Evolutionary conservation across 2,888 invertebrate genomes (phyloP).

Genomic region (Cryptocephalus moraei): DNA sequence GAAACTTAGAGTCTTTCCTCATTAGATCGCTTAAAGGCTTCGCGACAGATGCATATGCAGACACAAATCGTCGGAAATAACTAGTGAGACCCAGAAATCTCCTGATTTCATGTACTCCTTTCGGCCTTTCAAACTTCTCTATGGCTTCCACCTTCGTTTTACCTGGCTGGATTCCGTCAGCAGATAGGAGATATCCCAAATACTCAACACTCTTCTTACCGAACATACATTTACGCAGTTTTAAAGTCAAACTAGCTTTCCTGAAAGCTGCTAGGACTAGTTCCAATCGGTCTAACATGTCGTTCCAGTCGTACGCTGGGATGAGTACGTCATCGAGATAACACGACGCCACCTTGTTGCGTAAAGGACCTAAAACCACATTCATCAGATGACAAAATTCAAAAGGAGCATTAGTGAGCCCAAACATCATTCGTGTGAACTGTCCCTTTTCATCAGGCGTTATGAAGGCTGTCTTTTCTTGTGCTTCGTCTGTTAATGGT

Average conservation of each 20-base stretch:
- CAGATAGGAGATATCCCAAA: constrained; percentile 7
- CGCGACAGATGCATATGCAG: constrained; percentile 4
- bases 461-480: constrained; percentile 3
- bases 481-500: constrained; percentile 1
- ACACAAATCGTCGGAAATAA: constrained; percentile 17
- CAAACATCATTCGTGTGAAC: constrained; percentile 9
- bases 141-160: constrained; percentile 6
- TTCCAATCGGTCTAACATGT: constrained; percentile 17
- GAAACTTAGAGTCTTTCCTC: constrained; percentile 13
- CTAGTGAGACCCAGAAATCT: constrained; percentile 15
- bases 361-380: constrained; percentile 5
- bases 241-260: constrained; percentile 22
- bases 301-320: constrained; percentile 7
- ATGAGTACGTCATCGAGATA: constrained; percentile 10
- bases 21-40: constrained; percentile 1
- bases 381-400: constrained; percentile 9
- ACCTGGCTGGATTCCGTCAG: constrained; percentile 7
- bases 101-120: constrained; percentile 8
- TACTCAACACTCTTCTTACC: constrained; percentile 9
- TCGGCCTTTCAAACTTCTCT: constrained; percentile 7
- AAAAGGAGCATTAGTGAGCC: constrained; percentile 9
- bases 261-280: constrained; percentile 15
- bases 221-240: constrained; percentile 25
- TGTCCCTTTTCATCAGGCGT: constrained; percentile 4
- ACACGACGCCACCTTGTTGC: constrained; percentile 2